phyloP scores from a whole-genome alignment of 1,140 invertebrate species.

The Nasonia longicornis region DNA sequence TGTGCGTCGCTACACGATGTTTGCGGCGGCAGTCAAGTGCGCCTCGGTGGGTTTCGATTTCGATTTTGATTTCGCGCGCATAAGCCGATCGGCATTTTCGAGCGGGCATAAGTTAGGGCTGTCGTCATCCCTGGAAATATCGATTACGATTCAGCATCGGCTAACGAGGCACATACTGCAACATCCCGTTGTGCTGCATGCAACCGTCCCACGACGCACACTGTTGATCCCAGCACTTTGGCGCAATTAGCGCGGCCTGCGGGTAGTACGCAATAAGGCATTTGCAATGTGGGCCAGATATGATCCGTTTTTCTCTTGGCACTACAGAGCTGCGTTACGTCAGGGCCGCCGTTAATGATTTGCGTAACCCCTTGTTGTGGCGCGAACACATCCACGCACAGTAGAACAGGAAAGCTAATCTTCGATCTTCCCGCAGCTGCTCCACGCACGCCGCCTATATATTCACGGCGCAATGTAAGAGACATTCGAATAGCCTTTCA shows the following conservation, averaged over 20 bases:
- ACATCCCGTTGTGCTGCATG: no score
- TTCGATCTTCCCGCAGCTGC: background rate
- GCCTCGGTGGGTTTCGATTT: constrained; percentile 27
- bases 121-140: background rate
- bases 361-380: background rate
- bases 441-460: no score
- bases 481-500: background rate
- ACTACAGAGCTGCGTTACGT: background rate
- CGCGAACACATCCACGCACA: background rate
- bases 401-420: background rate
- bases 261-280: constrained; percentile 10
- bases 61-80: no score
- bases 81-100: no score
- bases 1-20: background rate
- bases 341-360: constrained; percentile 9
- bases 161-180: no score
- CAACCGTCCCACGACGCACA: background rate
- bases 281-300: constrained; percentile 30
- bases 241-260: constrained; percentile 1
- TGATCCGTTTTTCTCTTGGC: background rate
- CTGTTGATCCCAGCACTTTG: background rate
- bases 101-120: no score
- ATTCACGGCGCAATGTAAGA: background rate
- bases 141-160: background rate
- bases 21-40: constrained; percentile 21